These are phyloP conservation scores for Abrostola tripartita DNA, from an alignment of 2,888 invertebrate species.

Conservation along the genomic window DNA sequence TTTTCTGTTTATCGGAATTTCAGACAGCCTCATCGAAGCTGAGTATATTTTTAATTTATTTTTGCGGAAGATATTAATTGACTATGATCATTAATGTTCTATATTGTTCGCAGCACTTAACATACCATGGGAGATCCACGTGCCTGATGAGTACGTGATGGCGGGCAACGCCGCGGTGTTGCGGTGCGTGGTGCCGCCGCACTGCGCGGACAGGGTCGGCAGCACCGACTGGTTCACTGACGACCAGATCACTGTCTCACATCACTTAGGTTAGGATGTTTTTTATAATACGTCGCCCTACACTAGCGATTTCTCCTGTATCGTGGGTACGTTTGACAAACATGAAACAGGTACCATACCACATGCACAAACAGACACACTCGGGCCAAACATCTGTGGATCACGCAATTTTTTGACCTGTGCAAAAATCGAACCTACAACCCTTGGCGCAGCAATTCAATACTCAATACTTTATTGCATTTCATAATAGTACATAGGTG, in stretches of 20 bases:
- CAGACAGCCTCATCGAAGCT: neutral
- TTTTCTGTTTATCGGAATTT: too few species aligned
- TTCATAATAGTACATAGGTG: too few species aligned
- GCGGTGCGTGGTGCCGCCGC: constrained; percentile 96
- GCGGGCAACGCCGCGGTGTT: constrained; percentile 96
- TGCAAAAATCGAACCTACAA: too few species aligned
- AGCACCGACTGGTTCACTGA: constrained; percentile 97
- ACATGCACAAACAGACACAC: too few species aligned
- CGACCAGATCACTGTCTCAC: constrained; percentile 91
- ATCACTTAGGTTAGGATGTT: constrained; percentile 74
- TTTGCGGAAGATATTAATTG: neutral
- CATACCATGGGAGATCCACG: constrained; percentile 95
- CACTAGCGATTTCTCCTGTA: too few species aligned
- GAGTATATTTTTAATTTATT: too few species aligned
- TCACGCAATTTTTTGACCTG: too few species aligned
- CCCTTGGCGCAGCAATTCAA: too few species aligned
- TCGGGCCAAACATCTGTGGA: too few species aligned
- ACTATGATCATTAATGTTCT: neutral
- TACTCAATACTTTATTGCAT: too few species aligned
- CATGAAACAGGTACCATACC: too few species aligned
- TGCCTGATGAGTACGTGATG: constrained; percentile 97
- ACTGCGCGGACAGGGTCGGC: constrained; percentile 95
- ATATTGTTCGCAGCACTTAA: constrained; percentile 90
- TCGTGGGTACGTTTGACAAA: neutral
- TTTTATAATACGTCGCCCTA: neutral